Evolutionary conservation across 2,113 vertebrate genomes (phyloP), one percentile per base, ranked within the genome.

Genomic region (Rattus rattus): DNA sequence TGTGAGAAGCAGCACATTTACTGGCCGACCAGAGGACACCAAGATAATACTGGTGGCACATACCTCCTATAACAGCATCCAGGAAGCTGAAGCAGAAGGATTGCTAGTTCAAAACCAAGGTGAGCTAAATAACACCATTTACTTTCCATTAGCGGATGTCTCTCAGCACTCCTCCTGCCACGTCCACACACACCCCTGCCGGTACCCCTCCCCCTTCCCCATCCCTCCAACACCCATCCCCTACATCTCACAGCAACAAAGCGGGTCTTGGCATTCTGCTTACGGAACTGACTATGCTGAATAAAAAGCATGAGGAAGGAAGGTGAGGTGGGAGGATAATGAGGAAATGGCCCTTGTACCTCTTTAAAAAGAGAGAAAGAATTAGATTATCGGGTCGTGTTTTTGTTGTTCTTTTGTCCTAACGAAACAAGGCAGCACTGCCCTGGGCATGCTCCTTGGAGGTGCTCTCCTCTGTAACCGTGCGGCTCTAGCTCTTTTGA

Each of bases 171-270:
- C 67, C 1, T 13, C 13, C 30, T 33, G 30, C 67, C 13, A 36
- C 14, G 5, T 36, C 13, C 67, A 16, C 5, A 5, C 16, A 4
- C 30, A 17, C 30, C 13, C 30, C 30, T 1, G 0, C 67, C 67
- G 0, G 5, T 16, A 69, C 28, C 5, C 30, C 0, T 12, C 7
- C 1, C 30, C 67, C 30, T 14, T 2, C 26, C 63, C 63, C 10
- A 30, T 30, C 1, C 30, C 67, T 17, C 30, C 67, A 7, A 36
- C 13, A 69, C 13, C 67, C 67, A 5, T 69, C 12, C 49, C 47
- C 49, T 0, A 52, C 33, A n/a, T 54, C 67, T 39, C 69, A 56
- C 20, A 1, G 67, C 49, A 56, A 22, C 13, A 33, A 36, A 49
- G 61, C 61, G 49, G 28, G 28, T 33, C 11, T 7, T 49, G 39